Base-by-base conservation (phyloP, 2,888 invertebrate genomes). In the Melinopterus prodromus region DNA sequence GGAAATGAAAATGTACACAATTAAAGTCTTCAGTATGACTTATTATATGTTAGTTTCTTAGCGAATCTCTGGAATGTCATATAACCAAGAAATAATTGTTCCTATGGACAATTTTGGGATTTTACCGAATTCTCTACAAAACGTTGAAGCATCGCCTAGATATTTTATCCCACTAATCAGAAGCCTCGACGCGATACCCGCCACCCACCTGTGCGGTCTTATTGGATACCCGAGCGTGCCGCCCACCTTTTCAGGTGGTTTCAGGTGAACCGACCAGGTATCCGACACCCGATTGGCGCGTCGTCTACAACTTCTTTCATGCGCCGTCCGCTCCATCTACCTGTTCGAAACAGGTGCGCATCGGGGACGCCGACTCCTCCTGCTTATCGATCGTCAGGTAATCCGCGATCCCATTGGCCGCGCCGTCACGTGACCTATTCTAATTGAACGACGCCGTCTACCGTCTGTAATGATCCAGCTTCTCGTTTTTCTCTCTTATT, bases 301-400 rank as follows among this genome's bases (percentile, higher is more conserved):
- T 76, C 81, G 82, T 79, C 71, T 79, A 77, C 69, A 81, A 80
- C 82, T 83, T 82, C 84, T 85, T 85, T 85, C 85, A 83, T 86
- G 86, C 86, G 87, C 87, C 85, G 86, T 83, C 77, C 75, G 72
- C 76, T 72, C 84, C 84, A 84, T 85, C 85, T 83, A 88, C 87
- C 87, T 87, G 87, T 80, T 80, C 83, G 81, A 69, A 81, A 85
- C 87, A 87, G 88, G 88, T 87, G 86, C 86, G 87, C 86, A 86
- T 85, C 84, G 86, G 53, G 12, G 1, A 7, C 53, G 12, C 5
- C 53, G 86, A 85, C 82, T 72, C 84, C 83, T 82, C 80, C 81
- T 35, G 36, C 26, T 82, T 87, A 88, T 88, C 87, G 88, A 89
- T 85, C 87, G 82, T 79, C 15, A 89, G 89, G 89, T 89, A 87